Evolutionary conservation across 2,888 invertebrate genomes (phyloP).

Genomic region (Saturnia pavonia): DNA sequence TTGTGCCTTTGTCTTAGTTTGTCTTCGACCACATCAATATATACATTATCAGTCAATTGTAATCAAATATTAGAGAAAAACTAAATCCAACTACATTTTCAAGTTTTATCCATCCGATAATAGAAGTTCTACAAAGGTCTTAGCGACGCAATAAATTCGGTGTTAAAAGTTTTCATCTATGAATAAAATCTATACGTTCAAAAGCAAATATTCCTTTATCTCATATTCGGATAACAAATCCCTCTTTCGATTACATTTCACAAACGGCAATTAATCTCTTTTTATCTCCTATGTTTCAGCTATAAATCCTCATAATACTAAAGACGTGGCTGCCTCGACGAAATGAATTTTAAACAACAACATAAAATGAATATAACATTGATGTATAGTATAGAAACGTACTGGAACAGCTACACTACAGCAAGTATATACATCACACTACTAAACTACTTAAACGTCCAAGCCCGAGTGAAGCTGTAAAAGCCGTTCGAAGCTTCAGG

Average conservation of each 20-base stretch:
- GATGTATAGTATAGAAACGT: background rate
- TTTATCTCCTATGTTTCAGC: conserved; percentile 20
- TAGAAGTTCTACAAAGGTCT: background rate
- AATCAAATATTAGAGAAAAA: background rate
- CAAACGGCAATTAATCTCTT: conserved; percentile 20
- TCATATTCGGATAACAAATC: background rate
- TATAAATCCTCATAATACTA: conserved; percentile 20
- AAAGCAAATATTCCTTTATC: background rate
- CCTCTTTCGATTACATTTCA: conserved; percentile 18
- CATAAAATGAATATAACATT: conserved; percentile 13
- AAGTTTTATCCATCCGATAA: background rate
- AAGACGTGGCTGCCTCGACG: conserved; percentile 10
- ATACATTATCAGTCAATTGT: no score
- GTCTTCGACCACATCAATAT: no score
- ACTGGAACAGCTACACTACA: background rate
- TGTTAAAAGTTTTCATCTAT: background rate
- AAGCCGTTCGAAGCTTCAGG: no score
- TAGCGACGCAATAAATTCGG: background rate
- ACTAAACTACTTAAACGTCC: no score
- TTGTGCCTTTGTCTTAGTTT: no score
- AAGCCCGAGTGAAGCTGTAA: no score
- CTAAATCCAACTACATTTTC: background rate
- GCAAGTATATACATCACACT: no score
- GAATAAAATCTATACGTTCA: background rate
- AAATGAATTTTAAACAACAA: conserved; percentile 21